Conservation (phyloP, 2,797 vertebrate genomes). For the Garrulus glandarius region DNA sequence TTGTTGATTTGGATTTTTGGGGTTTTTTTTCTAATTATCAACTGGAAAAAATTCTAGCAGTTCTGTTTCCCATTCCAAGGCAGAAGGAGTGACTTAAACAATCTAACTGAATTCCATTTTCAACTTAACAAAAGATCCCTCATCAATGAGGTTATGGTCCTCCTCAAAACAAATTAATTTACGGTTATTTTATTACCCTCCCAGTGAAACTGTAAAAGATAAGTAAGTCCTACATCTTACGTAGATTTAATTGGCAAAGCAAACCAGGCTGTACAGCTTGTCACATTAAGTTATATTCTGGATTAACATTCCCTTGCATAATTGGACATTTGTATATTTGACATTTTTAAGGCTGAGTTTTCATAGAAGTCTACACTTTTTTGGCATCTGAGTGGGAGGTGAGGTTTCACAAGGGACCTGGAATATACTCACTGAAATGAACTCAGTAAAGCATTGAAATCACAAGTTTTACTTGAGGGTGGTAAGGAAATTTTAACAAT, state of each 20-base stretch:
- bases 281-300: not conserved
- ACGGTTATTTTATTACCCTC: not conserved
- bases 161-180: not conserved
- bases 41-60: not conserved
- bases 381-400: conserved; percentile 12
- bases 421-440: not conserved
- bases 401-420: not conserved
- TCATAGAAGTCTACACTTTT: not conserved
- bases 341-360: not conserved
- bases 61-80: not conserved
- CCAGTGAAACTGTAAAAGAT: not conserved
- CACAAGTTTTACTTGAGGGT: not conserved
- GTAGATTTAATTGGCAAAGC: not conserved
- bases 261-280: not conserved
- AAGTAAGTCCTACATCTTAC: not conserved
- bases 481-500: not conserved
- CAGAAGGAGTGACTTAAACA: not conserved
- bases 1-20: not conserved
- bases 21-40: not conserved
- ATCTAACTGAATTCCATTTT: not conserved
- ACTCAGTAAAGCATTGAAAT: not conserved
- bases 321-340: conserved; percentile 1
- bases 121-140: not conserved
- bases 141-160: not conserved
- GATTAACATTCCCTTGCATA: not conserved